A percentile compares a stretch with the other conserved stretches of the same genome.
Evolutionary conservation across 2,888 invertebrate genomes (phyloP).

Genomic region (Oasisia sp.): DNA sequence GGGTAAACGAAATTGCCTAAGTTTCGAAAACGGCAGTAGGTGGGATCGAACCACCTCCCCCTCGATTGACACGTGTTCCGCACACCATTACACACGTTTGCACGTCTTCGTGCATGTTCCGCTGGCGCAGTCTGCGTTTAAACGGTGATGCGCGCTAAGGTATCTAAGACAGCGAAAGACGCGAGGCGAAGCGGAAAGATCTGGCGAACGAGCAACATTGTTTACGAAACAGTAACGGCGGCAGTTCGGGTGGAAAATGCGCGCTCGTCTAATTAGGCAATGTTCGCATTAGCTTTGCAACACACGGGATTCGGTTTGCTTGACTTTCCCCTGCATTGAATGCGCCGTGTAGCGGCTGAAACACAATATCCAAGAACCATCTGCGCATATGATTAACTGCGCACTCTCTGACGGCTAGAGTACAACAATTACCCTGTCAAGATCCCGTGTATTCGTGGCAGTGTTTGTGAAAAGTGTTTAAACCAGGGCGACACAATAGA

Average conservation of each 20-base stretch:
- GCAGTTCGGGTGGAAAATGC: neutral
- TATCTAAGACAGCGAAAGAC: neutral
- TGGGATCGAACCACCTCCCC: too few relatives aligned
- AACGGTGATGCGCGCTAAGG: neutral
- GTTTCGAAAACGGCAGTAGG: too few relatives aligned
- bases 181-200: neutral
- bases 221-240: neutral
- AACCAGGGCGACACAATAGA: constrained; percentile 6
- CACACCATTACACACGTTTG: neutral
- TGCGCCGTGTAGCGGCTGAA: neutral
- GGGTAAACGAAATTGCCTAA: too few relatives aligned
- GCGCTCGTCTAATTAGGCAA: neutral
- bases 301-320: neutral
- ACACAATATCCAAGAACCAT: neutral
- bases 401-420: neutral
- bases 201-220: neutral
- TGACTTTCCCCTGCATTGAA: neutral
- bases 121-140: neutral
- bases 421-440: constrained; percentile 17
- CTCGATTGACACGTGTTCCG: too few relatives aligned
- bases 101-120: neutral
- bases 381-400: constrained; percentile 6
- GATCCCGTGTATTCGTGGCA: neutral
- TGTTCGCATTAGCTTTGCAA: constrained; percentile 1
- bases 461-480: neutral